Evolutionary conservation across 2,797 vertebrate genomes (phyloP), one percentile per base, ranked within the genome.

Genomic region (Enteromius fasciolatus): DNA sequence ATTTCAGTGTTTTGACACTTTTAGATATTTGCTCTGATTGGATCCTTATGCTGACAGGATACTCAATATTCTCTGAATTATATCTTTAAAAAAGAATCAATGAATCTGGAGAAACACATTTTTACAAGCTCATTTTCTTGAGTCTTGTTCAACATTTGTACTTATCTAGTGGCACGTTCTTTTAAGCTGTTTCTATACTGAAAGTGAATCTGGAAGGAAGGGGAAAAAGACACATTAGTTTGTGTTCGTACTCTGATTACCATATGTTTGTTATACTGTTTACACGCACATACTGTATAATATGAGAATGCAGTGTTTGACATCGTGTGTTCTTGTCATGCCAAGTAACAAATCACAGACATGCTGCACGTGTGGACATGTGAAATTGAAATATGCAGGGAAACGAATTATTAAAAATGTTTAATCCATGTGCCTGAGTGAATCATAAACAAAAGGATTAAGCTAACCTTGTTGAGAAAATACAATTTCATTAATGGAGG

Each of bases 401-500:
- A 28, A 81, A 74, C 52, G 31, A 82, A 77, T 87, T 79, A 90
- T 87, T 88, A 88, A 89, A 86, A 33, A 74, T 48, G 3, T 48
- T 84, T 88, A 88, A 89, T 89, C 86, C 76, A 41, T 78, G 64
- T 61, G 54, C 10, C 31, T 88, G 86, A 88, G 84, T 90, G 86
- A 89, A 90, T 89, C 85, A 84, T 88, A 88, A 89, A 85, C 57
- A 72, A 82, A 70, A 81, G 78, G 77, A 86, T 88, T 87, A 83
- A 85, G 83, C 80, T 31, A 78, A 80, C 72, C 76, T 79, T 83
- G 84, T 85, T 74, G 79, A 84, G 86, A 84, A 82, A 90, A 88
- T 87, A 88, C 87, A 86, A 86, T 89, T 92, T 74, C 87, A 92
- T 90, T 90, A 90, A 92, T 90, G 76, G 86, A 86, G 87, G 61